Percentiles rank a stretch among this genome's conserved stretches.
Evolutionary conservation across 2,888 invertebrate species (phyloP).

Genomic region (Gibbula magus): DNA sequence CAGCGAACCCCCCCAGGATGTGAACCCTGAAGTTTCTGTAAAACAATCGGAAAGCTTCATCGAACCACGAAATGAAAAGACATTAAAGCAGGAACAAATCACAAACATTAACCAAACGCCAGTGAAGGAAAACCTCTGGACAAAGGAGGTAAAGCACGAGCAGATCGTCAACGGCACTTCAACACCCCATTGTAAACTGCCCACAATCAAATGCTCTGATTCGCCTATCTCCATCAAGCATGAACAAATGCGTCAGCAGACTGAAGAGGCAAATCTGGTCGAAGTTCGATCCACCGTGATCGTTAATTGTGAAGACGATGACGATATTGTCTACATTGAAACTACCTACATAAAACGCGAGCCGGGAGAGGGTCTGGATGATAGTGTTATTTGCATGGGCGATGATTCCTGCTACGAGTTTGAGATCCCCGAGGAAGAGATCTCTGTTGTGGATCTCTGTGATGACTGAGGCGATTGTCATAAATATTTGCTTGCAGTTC

Average conservation of each 20-base stretch:
- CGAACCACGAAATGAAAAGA: background rate
- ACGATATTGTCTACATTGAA: background rate
- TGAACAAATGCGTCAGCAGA: background rate
- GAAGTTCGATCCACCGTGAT: background rate
- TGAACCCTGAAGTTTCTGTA: background rate
- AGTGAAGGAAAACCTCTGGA: background rate
- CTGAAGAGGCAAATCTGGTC: background rate
- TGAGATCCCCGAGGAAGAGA: background rate
- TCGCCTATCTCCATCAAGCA: background rate
- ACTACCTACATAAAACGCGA: background rate
- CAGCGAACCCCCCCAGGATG: background rate
- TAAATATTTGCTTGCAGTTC: no score
- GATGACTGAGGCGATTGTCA: background rate
- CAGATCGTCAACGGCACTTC: background rate
- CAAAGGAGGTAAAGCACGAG: background rate
- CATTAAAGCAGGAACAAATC: no score
- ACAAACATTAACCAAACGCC: no score
- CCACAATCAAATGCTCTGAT: background rate
- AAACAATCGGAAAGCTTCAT: background rate
- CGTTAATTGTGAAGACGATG: background rate
- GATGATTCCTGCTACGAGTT: constrained; percentile 13
- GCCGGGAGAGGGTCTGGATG: background rate
- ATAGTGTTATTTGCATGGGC: constrained; percentile 1
- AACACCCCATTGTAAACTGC: background rate
- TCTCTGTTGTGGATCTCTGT: constrained; percentile 6